phyloP scores from a whole-genome alignment of 2,113 vertebrate species.

The Sialia sialis region DNA sequence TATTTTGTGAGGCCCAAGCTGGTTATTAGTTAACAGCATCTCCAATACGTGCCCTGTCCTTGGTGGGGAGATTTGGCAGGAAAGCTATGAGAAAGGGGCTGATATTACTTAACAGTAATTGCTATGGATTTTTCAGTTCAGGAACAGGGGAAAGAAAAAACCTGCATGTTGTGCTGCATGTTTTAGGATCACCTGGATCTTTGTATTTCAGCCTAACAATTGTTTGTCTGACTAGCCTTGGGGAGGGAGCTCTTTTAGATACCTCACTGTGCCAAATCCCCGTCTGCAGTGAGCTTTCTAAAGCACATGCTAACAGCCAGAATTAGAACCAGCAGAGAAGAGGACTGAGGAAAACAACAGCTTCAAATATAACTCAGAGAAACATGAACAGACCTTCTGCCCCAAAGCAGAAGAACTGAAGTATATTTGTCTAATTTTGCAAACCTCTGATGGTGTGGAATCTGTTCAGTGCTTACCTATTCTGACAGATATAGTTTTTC shows the following conservation, averaged over 20 bases:
- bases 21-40: not conserved
- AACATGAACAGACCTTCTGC: not conserved
- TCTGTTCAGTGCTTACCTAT: not conserved
- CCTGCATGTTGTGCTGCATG: accelerated
- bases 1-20: not conserved
- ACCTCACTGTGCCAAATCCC: not conserved
- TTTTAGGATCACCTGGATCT: not conserved
- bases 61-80: not conserved
- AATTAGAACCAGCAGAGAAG: not conserved
- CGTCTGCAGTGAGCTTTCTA: not conserved
- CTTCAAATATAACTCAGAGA: not conserved
- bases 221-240: not conserved
- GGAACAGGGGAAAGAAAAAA: not conserved
- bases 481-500: not conserved
- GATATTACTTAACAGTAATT: not conserved
- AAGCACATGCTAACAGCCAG: not conserved
- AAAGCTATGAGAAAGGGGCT: not conserved
- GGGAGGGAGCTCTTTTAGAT: not conserved
- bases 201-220: not conserved
- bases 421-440: not conserved
- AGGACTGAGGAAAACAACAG: not conserved
- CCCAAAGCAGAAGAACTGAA: not conserved
- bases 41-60: not conserved
- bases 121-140: not conserved
- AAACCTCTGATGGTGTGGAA: not conserved